Percentiles rank a stretch among this genome's conserved stretches.
phyloP scores from a whole-genome alignment of 2,888 invertebrate genomes.

The Maniola hyperantus region DNA sequence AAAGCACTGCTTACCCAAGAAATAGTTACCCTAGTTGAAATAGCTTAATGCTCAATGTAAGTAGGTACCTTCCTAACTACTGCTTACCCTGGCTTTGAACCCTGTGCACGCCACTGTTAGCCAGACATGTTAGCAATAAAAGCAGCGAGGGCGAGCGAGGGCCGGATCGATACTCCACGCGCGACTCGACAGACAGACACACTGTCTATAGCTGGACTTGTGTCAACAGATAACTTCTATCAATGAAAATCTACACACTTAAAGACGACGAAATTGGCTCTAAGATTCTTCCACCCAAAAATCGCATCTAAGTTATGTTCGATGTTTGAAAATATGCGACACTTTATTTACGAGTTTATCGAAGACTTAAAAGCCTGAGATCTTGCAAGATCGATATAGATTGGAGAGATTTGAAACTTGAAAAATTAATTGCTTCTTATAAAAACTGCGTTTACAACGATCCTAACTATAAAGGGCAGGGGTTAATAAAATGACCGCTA shows the following conservation, averaged over 20 bases:
- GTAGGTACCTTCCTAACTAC: too few relatives aligned
- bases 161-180: constrained; percentile 51
- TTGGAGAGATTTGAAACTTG: too few relatives aligned
- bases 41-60: too few relatives aligned
- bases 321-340: neutral
- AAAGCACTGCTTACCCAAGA: too few relatives aligned
- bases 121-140: constrained; percentile 57
- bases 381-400: neutral
- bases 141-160: constrained; percentile 47
- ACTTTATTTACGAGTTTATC: neutral
- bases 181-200: constrained; percentile 44
- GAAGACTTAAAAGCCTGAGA: neutral
- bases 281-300: neutral
- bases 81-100: too few relatives aligned
- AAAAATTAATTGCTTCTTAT: neutral
- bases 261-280: neutral
- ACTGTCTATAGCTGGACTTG: neutral
- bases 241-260: neutral
- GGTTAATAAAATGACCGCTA: neutral
- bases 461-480: neutral
- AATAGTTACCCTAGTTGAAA: too few relatives aligned
- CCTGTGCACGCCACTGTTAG: too few relatives aligned
- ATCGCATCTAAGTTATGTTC: neutral
- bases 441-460: neutral
- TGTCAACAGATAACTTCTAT: neutral